Evolutionary conservation across 2,797 vertebrate genomes (phyloP), one percentile per base, ranked within the genome.

Genomic region (Lagodon rhomboides): DNA sequence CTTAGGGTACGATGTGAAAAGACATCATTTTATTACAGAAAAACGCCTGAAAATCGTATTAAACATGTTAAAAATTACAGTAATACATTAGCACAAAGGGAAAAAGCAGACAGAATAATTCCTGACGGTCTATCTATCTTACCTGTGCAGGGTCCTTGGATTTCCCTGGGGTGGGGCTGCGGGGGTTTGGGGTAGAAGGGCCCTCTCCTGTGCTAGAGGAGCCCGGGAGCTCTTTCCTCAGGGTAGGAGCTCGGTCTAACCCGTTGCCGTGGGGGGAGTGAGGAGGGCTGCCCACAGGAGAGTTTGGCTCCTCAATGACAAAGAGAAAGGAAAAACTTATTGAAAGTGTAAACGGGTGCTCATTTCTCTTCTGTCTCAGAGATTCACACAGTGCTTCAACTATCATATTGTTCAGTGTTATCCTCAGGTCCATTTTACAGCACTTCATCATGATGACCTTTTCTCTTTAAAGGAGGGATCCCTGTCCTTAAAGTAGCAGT

Each of bases 121-220:
- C 23, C 20, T 23, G 7, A 16, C 15, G 20, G n/a, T 23, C 20
- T 12, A 2, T 54, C 25, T 22, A 2, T 76, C 80, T 83, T 83
- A 97, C 97, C 95, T 94, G 94, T 54, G 87, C 74, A 0, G 85
- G 73, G 2, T 98, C 97, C 94, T 97, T 97, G 63, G 67, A 54
- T 88, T 95, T 95, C 44, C 92, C 91, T 5, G 95, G 94, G 0
- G 95, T 90, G 0, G 95, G 81, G 87, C 96, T 96, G 22, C 91
- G 91, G 68, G 96, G 91, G 0, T 92, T 91, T 59, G 96, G 94
- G 6, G 96, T 96, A 64, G 94, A 86, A n/a, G 90, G 88, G 38
- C 89, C 85, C n/a, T 93, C 80, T 54, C 94, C 58, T 22, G 97
- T 94, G 27, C 92, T 87, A 0, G 97, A 97, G 73, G 97, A 97